A percentile compares a stretch with the other conserved stretches of the same genome.
phyloP scores from a whole-genome alignment of 1,140 invertebrate genomes.

The Proales similis region DNA sequence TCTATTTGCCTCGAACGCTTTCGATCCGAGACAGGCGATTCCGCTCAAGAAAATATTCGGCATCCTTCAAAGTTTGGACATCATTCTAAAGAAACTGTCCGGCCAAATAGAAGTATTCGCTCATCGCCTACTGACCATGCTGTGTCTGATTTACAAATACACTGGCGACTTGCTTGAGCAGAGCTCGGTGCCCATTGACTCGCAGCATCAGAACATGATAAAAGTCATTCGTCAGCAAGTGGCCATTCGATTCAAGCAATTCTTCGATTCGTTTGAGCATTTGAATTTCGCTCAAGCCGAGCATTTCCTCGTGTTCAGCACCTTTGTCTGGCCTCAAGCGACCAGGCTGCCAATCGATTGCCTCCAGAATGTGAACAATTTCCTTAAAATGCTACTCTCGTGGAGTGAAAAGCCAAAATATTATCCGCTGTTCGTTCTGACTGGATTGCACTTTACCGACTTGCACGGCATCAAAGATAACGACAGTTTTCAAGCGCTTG shows the following conservation, averaged over 20 bases:
- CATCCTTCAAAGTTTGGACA: constrained; percentile 66
- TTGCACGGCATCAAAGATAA: too few relatives aligned
- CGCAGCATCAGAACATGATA: constrained; percentile 51
- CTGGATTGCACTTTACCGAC: constrained; percentile 41
- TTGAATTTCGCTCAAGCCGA: constrained; percentile 66
- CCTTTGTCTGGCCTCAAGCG: constrained; percentile 72
- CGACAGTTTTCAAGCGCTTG: too few relatives aligned
- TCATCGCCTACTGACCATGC: constrained; percentile 62
- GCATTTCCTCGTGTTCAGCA: constrained; percentile 67
- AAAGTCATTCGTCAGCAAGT: constrained; percentile 35
- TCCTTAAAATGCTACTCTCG: constrained; percentile 31
- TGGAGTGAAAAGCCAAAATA: constrained; percentile 37
- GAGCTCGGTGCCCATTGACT: constrained; percentile 44
- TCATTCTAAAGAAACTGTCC: constrained; percentile 76
- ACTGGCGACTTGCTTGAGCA: constrained; percentile 57
- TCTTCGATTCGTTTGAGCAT: constrained; percentile 70
- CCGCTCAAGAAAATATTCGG: constrained; percentile 53
- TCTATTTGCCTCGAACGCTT: constrained; percentile 3
- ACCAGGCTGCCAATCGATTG: constrained; percentile 40
- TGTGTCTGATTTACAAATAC: constrained; percentile 63
- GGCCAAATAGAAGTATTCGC: constrained; percentile 65
- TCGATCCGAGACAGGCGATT: constrained; percentile 43
- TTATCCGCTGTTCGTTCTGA: constrained; percentile 23
- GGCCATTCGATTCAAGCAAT: constrained; percentile 43
- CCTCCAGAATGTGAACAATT: constrained; percentile 23